Percentiles rank a stretch among this genome's conserved stretches.
phyloP scores from a whole-genome alignment of 2,888 invertebrate species.

The Lepetodrilus schrolli region DNA sequence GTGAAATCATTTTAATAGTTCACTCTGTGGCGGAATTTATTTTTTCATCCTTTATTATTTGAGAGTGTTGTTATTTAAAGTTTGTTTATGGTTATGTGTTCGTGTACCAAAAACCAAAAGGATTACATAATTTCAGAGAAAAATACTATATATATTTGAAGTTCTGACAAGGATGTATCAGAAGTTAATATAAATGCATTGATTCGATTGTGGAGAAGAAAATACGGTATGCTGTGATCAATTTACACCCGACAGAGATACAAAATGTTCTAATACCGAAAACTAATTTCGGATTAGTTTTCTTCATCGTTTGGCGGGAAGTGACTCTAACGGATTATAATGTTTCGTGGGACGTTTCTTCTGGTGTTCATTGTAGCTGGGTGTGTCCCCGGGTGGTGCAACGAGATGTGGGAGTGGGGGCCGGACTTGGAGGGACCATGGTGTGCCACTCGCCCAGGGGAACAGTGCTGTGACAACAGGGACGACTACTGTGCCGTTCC shows the following conservation, averaged over 20 bases:
- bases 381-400: background rate
- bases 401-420: slow-evolving; percentile 49
- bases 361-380: background rate
- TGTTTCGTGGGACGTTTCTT: background rate
- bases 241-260: background rate
- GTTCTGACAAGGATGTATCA: too few species aligned
- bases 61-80: too few species aligned
- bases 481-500: slow-evolving; percentile 87
- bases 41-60: too few species aligned
- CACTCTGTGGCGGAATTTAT: too few species aligned
- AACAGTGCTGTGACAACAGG: slow-evolving; percentile 81
- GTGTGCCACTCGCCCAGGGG: slow-evolving; percentile 54
- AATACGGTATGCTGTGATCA: background rate
- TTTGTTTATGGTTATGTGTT: too few species aligned
- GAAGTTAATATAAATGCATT: too few species aligned
- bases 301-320: background rate
- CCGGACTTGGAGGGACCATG: slow-evolving; percentile 62
- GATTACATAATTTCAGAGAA: too few species aligned
- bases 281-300: background rate
- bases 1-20: background rate
- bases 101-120: too few species aligned
- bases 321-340: background rate
- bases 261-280: background rate
- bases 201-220: too few species aligned
- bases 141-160: too few species aligned